Evolutionary conservation across 2,113 vertebrate species (phyloP), one percentile per base, ranked within the genome.

Genomic region (Phaethon lepturus): DNA sequence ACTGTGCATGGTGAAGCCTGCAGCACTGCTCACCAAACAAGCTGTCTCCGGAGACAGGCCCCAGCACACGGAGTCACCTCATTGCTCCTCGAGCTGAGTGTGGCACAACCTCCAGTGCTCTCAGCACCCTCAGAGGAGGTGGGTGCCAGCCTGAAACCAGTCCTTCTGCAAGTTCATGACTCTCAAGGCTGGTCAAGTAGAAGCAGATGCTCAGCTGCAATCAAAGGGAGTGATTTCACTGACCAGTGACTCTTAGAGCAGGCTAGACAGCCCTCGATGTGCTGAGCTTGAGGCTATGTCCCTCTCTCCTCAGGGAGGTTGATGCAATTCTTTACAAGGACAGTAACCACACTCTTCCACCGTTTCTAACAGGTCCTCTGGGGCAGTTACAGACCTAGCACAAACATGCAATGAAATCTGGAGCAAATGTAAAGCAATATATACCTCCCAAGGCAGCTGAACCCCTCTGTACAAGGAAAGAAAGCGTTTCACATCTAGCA

Each of bases 251-350:
- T 69, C 82, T 78, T 33, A 6, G 28, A 42, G 42, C 44, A 68
- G 23, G 44, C 55, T 25, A 20, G n/a, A 50, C 49, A 3, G 2
- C 28, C 40, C 50, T 87, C 4, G 0, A 11, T 11, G 45, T 0
- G 0, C 24, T 3, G 3, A 80, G 40, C 52, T 87, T 44, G 31
- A 52, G 38, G 47, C 38, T 88, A 22, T 11, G 53, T 47, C 33
- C 7, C 38, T 75, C 50, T 63, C 52, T 82, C 44, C 73, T 82
- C 0, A 0, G 18, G 29, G 13, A 90, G 35, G 15, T 4, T 67
- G 75, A 53, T 69, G 25, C 49, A 86, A 40, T 88, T 86, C 35
- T 17, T 76, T 73, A 59, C 42, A 76, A 93, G 66, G 44, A 53
- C 66, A 69, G 62, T 20, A 75, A 76, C 33, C 52, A 56, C 63